Evolutionary conservation across 2,797 vertebrate species (phyloP).

Genomic region (Choloepus didactylus): DNA sequence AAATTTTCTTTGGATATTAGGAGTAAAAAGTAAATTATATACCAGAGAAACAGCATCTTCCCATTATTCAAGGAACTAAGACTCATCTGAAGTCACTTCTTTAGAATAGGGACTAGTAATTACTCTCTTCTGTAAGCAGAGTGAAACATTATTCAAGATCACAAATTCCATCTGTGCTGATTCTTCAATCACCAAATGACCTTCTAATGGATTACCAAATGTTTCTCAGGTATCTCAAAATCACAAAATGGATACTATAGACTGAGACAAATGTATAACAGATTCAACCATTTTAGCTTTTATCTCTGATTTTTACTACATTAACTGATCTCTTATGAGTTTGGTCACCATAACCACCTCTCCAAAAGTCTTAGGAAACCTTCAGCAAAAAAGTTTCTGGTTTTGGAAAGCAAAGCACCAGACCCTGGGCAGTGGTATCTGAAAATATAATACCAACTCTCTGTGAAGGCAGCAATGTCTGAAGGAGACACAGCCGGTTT

Average conservation of each 20-base stretch:
- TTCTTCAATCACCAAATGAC: background rate
- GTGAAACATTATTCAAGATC: background rate
- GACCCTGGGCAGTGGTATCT: background rate
- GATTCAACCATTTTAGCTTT: background rate
- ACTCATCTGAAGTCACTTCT: background rate
- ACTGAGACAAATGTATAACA: background rate
- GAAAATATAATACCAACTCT: background rate
- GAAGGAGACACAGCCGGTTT: background rate
- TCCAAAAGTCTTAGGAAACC: background rate
- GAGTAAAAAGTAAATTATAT: background rate
- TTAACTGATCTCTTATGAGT: background rate
- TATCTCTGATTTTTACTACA: slow-evolving; percentile 4
- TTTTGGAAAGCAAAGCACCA: slow-evolving; percentile 48
- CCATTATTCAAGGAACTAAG: slow-evolving; percentile 26
- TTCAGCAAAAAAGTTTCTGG: background rate
- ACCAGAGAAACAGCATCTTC: background rate
- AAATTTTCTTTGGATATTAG: background rate
- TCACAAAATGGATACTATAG: background rate
- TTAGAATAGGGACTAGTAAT: background rate
- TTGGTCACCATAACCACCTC: background rate
- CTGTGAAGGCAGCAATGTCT: background rate
- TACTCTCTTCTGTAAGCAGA: background rate
- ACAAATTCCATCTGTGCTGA: slow-evolving; percentile 1
- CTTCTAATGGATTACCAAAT: background rate
- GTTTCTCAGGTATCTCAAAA: background rate